Evolutionary conservation across 2,113 vertebrate species (phyloP).

Genomic region (Otus sunia): DNA sequence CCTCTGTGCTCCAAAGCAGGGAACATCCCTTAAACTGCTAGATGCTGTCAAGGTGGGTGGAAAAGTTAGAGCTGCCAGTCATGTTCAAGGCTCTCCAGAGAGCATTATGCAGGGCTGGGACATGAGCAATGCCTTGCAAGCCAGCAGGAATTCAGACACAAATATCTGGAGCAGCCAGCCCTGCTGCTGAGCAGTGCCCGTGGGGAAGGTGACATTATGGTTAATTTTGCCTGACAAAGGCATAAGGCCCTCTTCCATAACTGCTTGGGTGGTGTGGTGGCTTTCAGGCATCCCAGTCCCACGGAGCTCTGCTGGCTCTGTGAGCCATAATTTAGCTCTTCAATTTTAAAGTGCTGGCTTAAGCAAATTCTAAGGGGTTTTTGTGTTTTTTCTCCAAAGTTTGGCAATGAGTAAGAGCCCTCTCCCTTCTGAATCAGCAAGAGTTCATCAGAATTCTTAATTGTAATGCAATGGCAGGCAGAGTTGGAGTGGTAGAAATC

Average conservation of each 20-base stretch:
- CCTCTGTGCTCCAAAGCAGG: not conserved
- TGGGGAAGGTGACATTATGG: not conserved
- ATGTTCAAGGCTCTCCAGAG: not conserved
- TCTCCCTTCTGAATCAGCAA: slow-evolving; percentile 61
- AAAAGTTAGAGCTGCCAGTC: not conserved
- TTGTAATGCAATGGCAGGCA: slow-evolving; percentile 49
- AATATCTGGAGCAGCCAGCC: not conserved
- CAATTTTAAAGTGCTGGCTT: slow-evolving; percentile 23
- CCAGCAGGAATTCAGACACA: not conserved
- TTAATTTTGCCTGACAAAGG: not conserved
- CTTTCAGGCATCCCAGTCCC: not conserved
- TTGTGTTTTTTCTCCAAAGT: slow-evolving; percentile 18
- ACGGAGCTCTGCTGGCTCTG: not conserved
- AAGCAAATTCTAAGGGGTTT: slow-evolving; percentile 8
- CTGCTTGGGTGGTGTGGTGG: not conserved
- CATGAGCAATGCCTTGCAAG: not conserved
- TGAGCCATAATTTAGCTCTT: not conserved
- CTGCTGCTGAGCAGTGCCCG: not conserved
- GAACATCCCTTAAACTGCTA: not conserved
- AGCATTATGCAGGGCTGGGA: not conserved
- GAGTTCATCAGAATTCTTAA: slow-evolving; percentile 57
- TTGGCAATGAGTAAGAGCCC: slow-evolving; percentile 8
- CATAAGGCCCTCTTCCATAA: not conserved
- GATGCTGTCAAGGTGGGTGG: not conserved
- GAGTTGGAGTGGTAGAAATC: slow-evolving; percentile 66